Evolutionary conservation across 2,113 vertebrate genomes (phyloP).

Genomic region (Bambusicola thoracicus): DNA sequence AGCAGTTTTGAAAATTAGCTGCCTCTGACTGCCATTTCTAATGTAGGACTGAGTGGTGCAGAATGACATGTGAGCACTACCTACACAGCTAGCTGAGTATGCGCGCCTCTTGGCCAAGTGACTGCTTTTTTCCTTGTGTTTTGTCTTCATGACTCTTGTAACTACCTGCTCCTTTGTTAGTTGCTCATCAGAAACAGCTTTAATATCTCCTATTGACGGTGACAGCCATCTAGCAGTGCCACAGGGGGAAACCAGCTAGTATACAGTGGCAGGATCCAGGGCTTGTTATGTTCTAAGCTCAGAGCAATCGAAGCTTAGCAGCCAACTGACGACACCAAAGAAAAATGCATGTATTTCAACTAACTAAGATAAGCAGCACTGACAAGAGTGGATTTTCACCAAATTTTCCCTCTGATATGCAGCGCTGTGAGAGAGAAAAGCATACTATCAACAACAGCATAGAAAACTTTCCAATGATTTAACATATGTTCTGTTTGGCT

Average conservation of each 20-base stretch:
- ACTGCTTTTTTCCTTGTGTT: background rate
- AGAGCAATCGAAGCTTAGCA: background rate
- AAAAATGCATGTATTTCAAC: background rate
- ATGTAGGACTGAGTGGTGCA: background rate
- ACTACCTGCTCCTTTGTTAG: background rate
- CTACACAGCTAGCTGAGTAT: background rate
- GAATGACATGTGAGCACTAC: background rate
- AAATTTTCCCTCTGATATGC: background rate
- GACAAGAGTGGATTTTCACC: background rate
- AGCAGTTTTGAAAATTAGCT: background rate
- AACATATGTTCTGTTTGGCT: background rate
- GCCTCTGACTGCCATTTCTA: background rate
- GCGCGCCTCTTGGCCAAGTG: background rate
- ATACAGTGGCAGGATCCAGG: background rate
- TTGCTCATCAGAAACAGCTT: background rate
- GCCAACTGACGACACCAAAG: background rate
- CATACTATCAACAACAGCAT: background rate
- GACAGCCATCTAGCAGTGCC: background rate
- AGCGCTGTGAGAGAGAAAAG: background rate
- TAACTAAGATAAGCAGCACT: background rate
- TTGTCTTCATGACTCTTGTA: background rate
- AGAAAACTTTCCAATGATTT: background rate
- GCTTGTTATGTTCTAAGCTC: background rate
- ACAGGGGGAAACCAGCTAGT: background rate
- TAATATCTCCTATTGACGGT: background rate